Percentiles rank a stretch among this genome's conserved stretches.
Evolutionary conservation across 1,140 invertebrate genomes (phyloP).

Genomic region (Listronotus oregonensis): DNA sequence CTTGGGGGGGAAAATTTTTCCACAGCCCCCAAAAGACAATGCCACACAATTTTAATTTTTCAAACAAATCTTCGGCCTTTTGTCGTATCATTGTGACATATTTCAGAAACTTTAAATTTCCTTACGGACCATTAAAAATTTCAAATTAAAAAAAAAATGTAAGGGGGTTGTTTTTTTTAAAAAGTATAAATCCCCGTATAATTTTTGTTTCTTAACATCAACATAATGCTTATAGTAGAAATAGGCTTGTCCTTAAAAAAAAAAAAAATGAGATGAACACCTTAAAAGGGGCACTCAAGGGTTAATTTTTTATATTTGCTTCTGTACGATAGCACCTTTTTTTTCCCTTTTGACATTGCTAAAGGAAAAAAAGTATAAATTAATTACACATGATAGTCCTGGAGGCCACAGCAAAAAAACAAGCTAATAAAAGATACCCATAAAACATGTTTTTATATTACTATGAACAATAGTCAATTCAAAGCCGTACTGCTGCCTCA

Average conservation of each 20-base stretch:
- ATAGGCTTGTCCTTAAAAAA: constrained; percentile 52
- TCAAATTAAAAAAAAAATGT: constrained; percentile 58
- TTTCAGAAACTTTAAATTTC: constrained; percentile 47
- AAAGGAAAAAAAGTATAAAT: constrained; percentile 22
- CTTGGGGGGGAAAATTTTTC: constrained; percentile 43
- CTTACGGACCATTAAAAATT: constrained; percentile 43
- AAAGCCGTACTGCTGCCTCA: no score
- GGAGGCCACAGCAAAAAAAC: no score
- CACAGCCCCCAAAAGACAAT: constrained; percentile 39
- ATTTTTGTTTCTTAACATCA: constrained; percentile 55
- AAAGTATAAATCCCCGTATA: constrained; percentile 56
- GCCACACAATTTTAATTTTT: constrained; percentile 44
- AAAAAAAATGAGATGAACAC: constrained; percentile 53
- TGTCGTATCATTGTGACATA: constrained; percentile 41
- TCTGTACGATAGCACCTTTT: constrained; percentile 50
- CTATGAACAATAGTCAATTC: no score
- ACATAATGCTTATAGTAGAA: constrained; percentile 58
- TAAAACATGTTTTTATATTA: no score
- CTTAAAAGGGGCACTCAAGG: constrained; percentile 50
- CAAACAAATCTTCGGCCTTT: constrained; percentile 39
- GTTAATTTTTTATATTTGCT: constrained; percentile 50
- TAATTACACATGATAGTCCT: no score
- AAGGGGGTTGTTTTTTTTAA: constrained; percentile 56
- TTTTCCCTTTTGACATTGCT: constrained; percentile 52
- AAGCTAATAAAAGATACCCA: no score